Conservation (phyloP, 2,888 invertebrate species). For the Nasonovia ribisnigri region DNA sequence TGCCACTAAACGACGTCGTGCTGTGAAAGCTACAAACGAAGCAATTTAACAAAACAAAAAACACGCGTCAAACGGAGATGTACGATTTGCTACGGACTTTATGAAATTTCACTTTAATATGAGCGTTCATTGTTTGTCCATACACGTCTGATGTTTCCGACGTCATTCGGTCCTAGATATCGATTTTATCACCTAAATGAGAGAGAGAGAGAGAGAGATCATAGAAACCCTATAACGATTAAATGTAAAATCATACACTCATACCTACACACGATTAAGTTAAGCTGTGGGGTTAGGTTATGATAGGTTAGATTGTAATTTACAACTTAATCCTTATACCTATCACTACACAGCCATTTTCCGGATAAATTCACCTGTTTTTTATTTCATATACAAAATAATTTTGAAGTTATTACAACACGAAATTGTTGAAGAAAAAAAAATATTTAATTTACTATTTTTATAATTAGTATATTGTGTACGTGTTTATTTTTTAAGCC, state of each 20-base stretch:
- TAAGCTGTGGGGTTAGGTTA: background rate
- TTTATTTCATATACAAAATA: background rate
- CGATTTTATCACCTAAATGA: too few species aligned
- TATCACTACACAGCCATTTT: background rate
- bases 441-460: background rate
- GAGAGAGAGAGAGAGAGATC: too few species aligned
- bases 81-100: background rate
- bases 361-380: background rate
- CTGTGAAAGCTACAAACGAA: too few species aligned
- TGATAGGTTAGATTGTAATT: background rate
- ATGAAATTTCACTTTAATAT: background rate
- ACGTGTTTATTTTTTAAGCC: background rate
- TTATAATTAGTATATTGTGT: background rate
- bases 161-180: too few species aligned
- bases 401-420: background rate
- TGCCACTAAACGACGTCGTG: background rate
- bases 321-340: background rate
- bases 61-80: background rate
- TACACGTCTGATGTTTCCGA: too few species aligned
- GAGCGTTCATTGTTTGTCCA: too few species aligned
- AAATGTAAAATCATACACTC: too few species aligned
- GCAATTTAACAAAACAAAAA: too few species aligned
- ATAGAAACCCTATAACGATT: too few species aligned
- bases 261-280: background rate
- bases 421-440: background rate